Evolutionary conservation across 2,797 vertebrate species (phyloP).

Genomic region (Denticeps clupeoides): DNA sequence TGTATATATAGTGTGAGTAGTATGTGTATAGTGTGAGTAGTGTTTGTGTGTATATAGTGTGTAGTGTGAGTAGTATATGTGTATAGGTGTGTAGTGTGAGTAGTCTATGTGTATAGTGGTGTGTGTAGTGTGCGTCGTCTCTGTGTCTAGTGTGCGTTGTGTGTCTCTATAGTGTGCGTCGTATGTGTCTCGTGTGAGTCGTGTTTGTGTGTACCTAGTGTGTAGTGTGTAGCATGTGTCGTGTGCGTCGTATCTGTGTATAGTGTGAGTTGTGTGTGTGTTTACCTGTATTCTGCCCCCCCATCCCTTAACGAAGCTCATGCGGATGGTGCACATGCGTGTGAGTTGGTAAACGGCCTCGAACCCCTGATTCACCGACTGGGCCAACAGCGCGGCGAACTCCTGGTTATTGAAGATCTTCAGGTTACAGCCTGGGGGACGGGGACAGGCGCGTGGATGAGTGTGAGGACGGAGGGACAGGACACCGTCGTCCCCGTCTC

Average conservation of each 20-base stretch:
- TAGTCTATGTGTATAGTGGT: too few species aligned
- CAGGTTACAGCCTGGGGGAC: constrained; percentile 93
- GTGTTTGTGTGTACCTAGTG: constrained; percentile 1
- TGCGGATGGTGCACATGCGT: constrained; percentile 94
- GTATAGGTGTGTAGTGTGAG: too few species aligned
- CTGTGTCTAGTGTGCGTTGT: constrained; percentile 19
- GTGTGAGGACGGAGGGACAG: too few species aligned
- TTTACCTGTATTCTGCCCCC: constrained; percentile 97
- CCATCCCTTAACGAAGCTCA: constrained; percentile 98
- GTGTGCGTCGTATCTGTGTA: background rate
- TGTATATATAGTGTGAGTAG: too few species aligned
- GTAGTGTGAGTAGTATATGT: too few species aligned
- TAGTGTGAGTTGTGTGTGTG: background rate
- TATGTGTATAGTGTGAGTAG: too few species aligned
- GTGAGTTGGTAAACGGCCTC: constrained; percentile 96
- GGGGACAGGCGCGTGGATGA: too few species aligned
- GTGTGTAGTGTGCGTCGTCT: too few species aligned
- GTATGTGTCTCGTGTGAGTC: constrained; percentile 35
- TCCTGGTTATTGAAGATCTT: constrained; percentile 99
- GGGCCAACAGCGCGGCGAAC: constrained; percentile 85
- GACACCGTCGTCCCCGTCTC: constrained; percentile 14
- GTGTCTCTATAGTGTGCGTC: constrained; percentile 22
- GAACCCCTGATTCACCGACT: constrained; percentile 96
- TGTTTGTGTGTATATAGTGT: too few species aligned
- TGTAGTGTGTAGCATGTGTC: background rate